Base-by-base conservation (phyloP, 2,797 vertebrate genomes). In the Anomalospiza imberbis region DNA sequence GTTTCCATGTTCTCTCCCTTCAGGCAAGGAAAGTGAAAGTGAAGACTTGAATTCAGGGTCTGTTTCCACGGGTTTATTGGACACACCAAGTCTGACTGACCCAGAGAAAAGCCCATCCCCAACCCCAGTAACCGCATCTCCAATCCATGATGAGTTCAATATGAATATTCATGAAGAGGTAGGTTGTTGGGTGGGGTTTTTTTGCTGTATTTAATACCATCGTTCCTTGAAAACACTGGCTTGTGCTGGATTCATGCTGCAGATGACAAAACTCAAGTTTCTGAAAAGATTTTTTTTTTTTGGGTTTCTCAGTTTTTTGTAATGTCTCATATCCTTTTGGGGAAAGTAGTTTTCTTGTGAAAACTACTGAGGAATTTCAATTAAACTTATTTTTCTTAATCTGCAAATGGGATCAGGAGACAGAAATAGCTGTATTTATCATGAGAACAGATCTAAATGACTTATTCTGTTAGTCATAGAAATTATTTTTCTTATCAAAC, bases 91-190 rank as follows among this genome's bases (percentile, higher is more conserved):
- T 60, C 95, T 98, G 45, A 95, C 96, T 72, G 98, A 99, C 31
- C 82, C 94, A 4, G 99, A 99, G 79, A 98, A 97, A 78, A 98
- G 68, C 85, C 97, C 79, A 28, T 97, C 96, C 20, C 91, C 94
- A 91, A 97, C 94, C 3, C 96, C 96, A 60, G 57, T 79, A 24
- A 94, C 83, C 55, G 91, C 90, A 17, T 98, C 98, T 89, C 98
- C 98, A 24, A 93, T 88, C 65, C 93, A 62, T 0, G 98, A 99
- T 58, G 98, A 98, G 7, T 91, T 97, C 74, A 96, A 91, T 17
- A 10, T 94, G 45, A 98, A 93, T 89, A 96, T 94, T 95, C 95
- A 97, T 2, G 98, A 99, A 95, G 98, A 99, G 99, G 99, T 99
- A 97, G 12, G 34, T 51, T 51, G 12, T 40, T 40, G 38, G 38